Evolutionary conservation across 2,113 vertebrate genomes (phyloP), one percentile per base, ranked within the genome.

Genomic region (Bubo bubo): DNA sequence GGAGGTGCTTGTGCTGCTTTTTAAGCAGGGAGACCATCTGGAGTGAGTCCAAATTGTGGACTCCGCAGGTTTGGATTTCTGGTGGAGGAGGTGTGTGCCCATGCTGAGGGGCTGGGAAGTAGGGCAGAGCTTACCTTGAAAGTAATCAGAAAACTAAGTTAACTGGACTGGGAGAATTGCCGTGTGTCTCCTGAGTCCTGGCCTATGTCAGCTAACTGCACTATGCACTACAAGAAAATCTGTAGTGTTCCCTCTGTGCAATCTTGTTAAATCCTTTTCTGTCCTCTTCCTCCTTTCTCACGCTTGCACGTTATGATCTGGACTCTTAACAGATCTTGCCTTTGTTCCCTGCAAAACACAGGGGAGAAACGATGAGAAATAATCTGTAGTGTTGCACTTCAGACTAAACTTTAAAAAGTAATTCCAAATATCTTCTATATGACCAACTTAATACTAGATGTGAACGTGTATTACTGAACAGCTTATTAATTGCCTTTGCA

Each of bases 251-350:
- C 28, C 60, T 50, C 32, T 41, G 72, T 34, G 53, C 64, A 30
- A 32, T 10, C 45, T 47, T 20, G 3, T 14, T 58, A 35, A 75
- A 22, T 47, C 30, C 37, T 32, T 43, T 20, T 8, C 14, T 67
- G 19, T 70, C 32, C 22, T 68, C 19, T 41, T 79, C 45, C 15
- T 63, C 50, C 19, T 47, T 47, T 53, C 34, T 43, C 14, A 14
- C 1, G 0, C 7, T 20, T 9, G 5, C 14, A 3, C 2, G 0
- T 4, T 66, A 11, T 2, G 22, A 28, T 52, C 24, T 55, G 60
- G 7, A 20, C 49, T 72, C 30, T 60, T 43, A 12, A 15, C 80
- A 59, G 37, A 63, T 71, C 50, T 66, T 66, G 3, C 28, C 60
- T 64, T 66, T 60, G 27, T 63, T 80, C 55, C 39, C 59, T 67